Evolutionary conservation across 37 sponge, comb jelly and placozoan species (phyloP).

Genomic region (Aplysina aerophoba): DNA sequence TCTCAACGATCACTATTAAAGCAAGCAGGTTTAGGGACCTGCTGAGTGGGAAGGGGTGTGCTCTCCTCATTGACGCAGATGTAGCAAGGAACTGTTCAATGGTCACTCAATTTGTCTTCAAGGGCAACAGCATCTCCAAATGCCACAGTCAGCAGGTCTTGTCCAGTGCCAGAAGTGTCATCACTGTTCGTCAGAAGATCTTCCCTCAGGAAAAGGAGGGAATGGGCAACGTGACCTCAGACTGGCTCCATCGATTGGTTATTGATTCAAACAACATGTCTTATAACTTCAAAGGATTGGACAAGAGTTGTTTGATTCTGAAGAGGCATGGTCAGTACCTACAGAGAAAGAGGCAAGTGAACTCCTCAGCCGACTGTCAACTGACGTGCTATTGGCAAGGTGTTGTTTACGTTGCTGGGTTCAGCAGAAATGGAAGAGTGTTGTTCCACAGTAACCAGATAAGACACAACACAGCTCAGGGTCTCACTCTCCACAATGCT

Average conservation of each 20-base stretch:
- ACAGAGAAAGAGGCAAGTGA: background rate
- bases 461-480: background rate
- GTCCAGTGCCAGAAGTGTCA: background rate
- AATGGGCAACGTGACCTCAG: background rate
- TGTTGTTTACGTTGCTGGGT: background rate
- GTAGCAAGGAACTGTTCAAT: too few species aligned
- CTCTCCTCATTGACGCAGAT: background rate
- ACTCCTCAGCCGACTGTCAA: background rate
- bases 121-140: too few species aligned
- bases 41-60: too few species aligned
- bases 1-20: background rate
- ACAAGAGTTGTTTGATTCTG: background rate
- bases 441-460: background rate
- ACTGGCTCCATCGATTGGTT: background rate
- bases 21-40: background rate
- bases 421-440: background rate
- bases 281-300: background rate
- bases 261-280: background rate
- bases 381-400: constrained; percentile 13
- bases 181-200: background rate
- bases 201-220: background rate
- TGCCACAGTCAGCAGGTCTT: too few species aligned
- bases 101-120: too few species aligned
- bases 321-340: background rate
- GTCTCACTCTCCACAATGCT: background rate